Evolutionary conservation across 2,113 vertebrate species (phyloP), one percentile per base, ranked within the genome.

Genomic region (Shinisaurus crocodilurus): DNA sequence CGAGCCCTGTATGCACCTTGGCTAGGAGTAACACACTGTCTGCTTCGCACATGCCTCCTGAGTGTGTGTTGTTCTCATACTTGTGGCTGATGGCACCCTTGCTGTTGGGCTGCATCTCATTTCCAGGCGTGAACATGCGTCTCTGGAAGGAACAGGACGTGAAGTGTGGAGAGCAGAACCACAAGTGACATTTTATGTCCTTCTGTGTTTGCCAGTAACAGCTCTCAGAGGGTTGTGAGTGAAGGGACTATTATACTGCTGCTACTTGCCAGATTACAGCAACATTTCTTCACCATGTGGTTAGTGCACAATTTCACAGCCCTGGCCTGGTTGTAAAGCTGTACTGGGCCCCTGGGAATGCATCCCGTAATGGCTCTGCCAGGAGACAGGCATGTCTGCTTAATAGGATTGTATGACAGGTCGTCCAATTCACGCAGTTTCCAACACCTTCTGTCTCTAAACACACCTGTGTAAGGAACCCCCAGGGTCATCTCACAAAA

Each of bases 391-490:
- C 88, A 20, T 1, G 7, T 91, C 90, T 92, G 79, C 13, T 79
- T 91, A 87, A 74, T 15, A 85, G 77, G 50, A 85, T 85, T 93
- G 89, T 40, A 89, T 83, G 75, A 86, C 83, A 13, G 37, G 85
- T 65, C 94, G 40, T 88, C 82, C 91, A 34, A 84, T 92, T 60
- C 88, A 87, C 48, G 37, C 67, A 65, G 1, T 88, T 93, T 92
- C 88, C 91, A 93, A 94, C 93, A 92, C 57, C 50, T 84, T 57
- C 85, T 88, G 77, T 76, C 34, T 85, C 79, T 65, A 76, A 91
- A 94, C 92, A 57, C 40, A 91, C 80, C 75, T 92, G 69, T 29
- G 27, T 40, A 80, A 86, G 63, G 37, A 77, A 86, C 16, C 89
- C 18, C 63, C n/a, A 43, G 63, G 27, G 83, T 70, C 74, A 79